Conservation (phyloP, 2,797 vertebrate species). For the Mergus octosetaceus region DNA sequence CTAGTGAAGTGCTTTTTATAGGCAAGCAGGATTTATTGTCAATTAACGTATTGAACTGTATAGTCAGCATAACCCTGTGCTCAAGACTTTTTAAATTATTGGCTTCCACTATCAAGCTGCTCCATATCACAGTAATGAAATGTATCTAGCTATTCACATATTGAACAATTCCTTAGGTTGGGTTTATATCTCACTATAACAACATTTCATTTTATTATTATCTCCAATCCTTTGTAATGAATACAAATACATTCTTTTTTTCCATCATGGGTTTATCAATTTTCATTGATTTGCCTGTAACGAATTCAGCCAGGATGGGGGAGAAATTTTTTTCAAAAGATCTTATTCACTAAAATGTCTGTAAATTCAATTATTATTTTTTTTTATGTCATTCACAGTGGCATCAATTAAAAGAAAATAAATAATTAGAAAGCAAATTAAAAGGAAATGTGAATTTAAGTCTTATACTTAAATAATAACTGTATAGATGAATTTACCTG, state of each 20-base stretch:
- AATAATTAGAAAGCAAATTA: slow-evolving; percentile 58
- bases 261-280: slow-evolving; percentile 79
- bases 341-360: slow-evolving; percentile 68
- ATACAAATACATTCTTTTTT: slow-evolving; percentile 78
- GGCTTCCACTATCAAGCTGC: slow-evolving; percentile 75
- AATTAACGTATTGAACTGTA: slow-evolving; percentile 86
- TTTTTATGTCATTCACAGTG: neutral
- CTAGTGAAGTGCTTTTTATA: slow-evolving; percentile 84
- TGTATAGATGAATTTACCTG: neutral
- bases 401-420: slow-evolving; percentile 72
- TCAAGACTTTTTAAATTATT: slow-evolving; percentile 81
- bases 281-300: slow-evolving; percentile 79
- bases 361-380: slow-evolving; percentile 55
- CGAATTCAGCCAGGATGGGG: slow-evolving; percentile 65
- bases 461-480: slow-evolving; percentile 41
- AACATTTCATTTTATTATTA: slow-evolving; percentile 82
- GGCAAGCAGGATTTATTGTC: slow-evolving; percentile 85
- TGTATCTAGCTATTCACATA: slow-evolving; percentile 74
- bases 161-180: slow-evolving; percentile 80
- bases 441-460: slow-evolving; percentile 48
- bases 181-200: slow-evolving; percentile 80
- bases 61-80: slow-evolving; percentile 82
- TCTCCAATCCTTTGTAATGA: slow-evolving; percentile 75
- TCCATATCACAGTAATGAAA: slow-evolving; percentile 77
- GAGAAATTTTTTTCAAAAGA: slow-evolving; percentile 46